phyloP scores from a whole-genome alignment of 2,113 vertebrate species.

The Sporophila hypoxantha region DNA sequence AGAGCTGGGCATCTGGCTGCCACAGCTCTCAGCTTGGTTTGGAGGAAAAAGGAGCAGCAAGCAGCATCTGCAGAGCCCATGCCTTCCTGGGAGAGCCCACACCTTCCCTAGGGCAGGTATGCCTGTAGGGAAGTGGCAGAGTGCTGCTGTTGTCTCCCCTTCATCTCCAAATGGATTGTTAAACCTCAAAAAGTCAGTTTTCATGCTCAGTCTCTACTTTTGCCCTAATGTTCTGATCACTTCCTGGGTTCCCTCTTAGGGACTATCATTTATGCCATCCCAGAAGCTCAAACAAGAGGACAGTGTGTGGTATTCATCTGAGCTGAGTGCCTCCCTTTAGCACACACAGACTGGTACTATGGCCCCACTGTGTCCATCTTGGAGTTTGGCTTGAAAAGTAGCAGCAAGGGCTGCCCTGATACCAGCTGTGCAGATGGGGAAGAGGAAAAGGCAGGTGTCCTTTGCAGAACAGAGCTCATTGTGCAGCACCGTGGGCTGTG shows the following conservation, averaged over 20 bases:
- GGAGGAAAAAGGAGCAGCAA: neutral
- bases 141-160: neutral
- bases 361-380: neutral
- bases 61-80: neutral
- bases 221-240: neutral
- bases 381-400: neutral
- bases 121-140: neutral
- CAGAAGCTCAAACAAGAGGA: neutral
- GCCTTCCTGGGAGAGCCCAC: neutral
- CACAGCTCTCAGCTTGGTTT: neutral
- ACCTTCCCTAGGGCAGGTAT: neutral
- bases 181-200: neutral
- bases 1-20: neutral
- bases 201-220: neutral
- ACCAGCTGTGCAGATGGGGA: neutral
- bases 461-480: neutral
- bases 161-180: neutral
- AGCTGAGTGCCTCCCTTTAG: neutral
- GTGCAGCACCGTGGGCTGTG: fast-evolving
- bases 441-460: neutral
- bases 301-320: neutral
- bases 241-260: neutral
- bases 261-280: neutral
- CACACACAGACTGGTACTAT: neutral
- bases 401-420: neutral